Conservation (phyloP, 2,113 vertebrate species). For the Acinonyx jubatus region DNA sequence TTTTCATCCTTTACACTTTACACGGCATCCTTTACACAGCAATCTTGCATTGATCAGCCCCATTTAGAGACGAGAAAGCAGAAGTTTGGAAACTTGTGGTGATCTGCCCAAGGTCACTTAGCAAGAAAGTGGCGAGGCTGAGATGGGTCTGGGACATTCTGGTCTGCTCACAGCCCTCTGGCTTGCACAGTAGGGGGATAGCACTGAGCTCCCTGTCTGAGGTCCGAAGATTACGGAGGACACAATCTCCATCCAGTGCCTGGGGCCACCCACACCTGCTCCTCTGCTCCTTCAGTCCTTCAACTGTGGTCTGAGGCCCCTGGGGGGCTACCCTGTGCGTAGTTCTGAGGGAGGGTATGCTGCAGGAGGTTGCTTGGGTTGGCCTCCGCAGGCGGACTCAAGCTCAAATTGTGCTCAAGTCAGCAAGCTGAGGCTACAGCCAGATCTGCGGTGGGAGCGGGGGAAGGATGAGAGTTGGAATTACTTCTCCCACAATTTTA, state of each 20-base stretch:
- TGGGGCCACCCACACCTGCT: background rate
- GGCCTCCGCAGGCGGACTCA: background rate
- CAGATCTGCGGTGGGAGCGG: background rate
- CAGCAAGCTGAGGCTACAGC: background rate
- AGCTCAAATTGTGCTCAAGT: background rate
- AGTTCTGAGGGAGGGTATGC: background rate
- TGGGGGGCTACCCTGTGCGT: background rate
- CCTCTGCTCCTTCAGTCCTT: background rate
- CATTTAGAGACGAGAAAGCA: slow-evolving; percentile 6
- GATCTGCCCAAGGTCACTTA: background rate
- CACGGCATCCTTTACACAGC: background rate
- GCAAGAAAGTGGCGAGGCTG: background rate
- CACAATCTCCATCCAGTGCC: background rate
- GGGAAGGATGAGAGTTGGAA: background rate
- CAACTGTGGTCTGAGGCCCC: background rate
- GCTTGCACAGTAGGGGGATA: fast-evolving
- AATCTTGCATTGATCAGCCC: background rate
- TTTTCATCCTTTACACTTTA: background rate
- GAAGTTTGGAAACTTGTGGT: background rate
- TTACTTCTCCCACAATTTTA: background rate
- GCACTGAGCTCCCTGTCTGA: background rate
- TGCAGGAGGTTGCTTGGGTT: background rate
- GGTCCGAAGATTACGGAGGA: background rate
- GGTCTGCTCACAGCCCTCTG: background rate
- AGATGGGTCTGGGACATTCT: background rate